These are phyloP conservation scores for Zele albiditarsus DNA, from an alignment of 2,888 invertebrate species.

Conservation along the genomic window DNA sequence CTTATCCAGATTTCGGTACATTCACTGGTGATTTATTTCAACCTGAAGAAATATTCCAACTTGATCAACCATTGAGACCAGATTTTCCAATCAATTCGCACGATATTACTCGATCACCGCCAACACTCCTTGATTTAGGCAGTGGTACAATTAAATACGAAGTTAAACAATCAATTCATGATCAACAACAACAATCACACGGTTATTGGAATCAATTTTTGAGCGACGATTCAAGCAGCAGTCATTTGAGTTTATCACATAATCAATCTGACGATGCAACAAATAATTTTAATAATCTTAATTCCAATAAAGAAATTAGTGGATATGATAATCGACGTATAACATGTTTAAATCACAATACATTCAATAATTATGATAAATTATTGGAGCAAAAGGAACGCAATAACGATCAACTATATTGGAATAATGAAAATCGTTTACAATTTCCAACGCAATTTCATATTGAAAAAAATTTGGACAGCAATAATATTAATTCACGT, in stretches of 20 bases:
- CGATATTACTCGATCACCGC: conserved; percentile 76
- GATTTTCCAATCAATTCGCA: conserved; percentile 75
- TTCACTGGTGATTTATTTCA: conserved; percentile 82
- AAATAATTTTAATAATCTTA: conserved; percentile 63
- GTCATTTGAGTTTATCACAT: conserved; percentile 71
- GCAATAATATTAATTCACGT: conserved; percentile 26
- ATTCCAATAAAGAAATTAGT: conserved; percentile 57
- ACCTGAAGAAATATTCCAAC: conserved; percentile 85
- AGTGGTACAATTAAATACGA: conserved; percentile 81
- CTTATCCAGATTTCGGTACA: conserved; percentile 74
- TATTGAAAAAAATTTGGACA: conserved; percentile 53
- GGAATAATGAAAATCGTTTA: conserved; percentile 55
- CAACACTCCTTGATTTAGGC: conserved; percentile 82
- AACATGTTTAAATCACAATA: neutral
- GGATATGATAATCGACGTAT: conserved; percentile 42
- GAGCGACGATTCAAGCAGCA: conserved; percentile 71
- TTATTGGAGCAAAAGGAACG: neutral
- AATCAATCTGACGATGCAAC: conserved; percentile 73
- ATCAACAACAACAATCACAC: conserved; percentile 45
- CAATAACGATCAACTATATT: conserved; percentile 30
- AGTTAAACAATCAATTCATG: conserved; percentile 69
- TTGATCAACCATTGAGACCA: conserved; percentile 82
- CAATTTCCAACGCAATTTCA: conserved; percentile 56
- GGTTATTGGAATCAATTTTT: conserved; percentile 69
- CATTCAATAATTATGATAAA: conserved; percentile 31